phyloP scores from a whole-genome alignment of 2,888 invertebrate genomes.

The Nomada fucata region DNA sequence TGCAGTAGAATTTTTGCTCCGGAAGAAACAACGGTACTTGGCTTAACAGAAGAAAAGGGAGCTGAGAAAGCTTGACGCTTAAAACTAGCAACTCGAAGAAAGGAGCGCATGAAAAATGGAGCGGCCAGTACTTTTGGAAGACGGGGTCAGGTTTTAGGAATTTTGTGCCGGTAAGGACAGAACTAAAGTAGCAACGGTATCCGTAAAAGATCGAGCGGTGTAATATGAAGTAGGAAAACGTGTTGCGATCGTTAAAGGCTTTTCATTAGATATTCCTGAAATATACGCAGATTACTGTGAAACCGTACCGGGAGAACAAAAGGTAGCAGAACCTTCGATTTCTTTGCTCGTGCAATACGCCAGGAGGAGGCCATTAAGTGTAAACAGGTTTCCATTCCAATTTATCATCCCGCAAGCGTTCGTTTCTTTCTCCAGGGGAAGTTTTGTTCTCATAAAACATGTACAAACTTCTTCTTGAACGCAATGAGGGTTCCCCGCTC shows the following conservation, averaged over 20 bases:
- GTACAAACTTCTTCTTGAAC: constrained; percentile 10
- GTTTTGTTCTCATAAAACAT: constrained; percentile 3
- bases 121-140: neutral
- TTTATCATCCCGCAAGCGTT: constrained; percentile 37
- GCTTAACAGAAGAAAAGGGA: neutral
- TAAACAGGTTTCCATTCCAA: constrained; percentile 40
- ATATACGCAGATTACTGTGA: neutral
- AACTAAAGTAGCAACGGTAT: neutral
- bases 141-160: neutral
- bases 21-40: neutral
- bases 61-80: neutral
- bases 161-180: neutral
- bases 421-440: neutral
- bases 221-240: neutral
- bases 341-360: neutral
- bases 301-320: neutral
- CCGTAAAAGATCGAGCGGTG: no score
- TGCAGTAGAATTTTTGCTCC: neutral
- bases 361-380: constrained; percentile 24
- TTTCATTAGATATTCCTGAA: neutral
- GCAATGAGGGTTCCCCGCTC: neutral
- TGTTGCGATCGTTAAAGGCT: neutral
- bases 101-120: neutral
- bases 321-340: constrained; percentile 12
- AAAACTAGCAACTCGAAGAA: neutral